A percentile compares a stretch with the other conserved stretches of the same genome.
Evolutionary conservation across 2,888 invertebrate species (phyloP).

Genomic region (Pycnomerus fuliginosus): DNA sequence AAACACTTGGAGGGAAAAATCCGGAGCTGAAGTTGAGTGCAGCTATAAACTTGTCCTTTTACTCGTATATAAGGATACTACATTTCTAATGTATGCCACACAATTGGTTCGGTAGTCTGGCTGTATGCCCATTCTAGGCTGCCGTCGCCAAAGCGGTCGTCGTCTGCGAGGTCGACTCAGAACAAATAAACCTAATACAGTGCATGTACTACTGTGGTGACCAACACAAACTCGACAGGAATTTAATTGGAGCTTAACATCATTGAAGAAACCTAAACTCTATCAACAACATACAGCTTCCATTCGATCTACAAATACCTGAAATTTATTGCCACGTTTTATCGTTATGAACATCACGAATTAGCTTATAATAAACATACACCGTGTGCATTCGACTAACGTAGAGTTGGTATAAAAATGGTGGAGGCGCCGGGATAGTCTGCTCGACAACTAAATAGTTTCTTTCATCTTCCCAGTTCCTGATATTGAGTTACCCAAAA

Average conservation of each 20-base stretch:
- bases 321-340: too few relatives aligned
- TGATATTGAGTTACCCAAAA: too few relatives aligned
- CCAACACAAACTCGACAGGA: slow-evolving; percentile 20
- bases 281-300: too few relatives aligned
- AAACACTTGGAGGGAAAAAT: not conserved
- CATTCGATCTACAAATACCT: too few relatives aligned
- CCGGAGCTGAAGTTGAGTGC: slow-evolving; percentile 14
- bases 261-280: slow-evolving; percentile 13
- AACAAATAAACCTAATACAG: slow-evolving; percentile 22
- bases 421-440: too few relatives aligned
- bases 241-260: slow-evolving; percentile 21
- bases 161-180: slow-evolving; percentile 17
- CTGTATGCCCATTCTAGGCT: slow-evolving; percentile 27
- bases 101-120: slow-evolving; percentile 27
- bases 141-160: slow-evolving; percentile 23
- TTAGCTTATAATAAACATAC: too few relatives aligned
- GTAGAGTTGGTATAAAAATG: too few relatives aligned
- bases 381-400: too few relatives aligned
- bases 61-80: slow-evolving; percentile 15
- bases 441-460: too few relatives aligned
- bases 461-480: too few relatives aligned
- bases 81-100: slow-evolving; percentile 23
- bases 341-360: too few relatives aligned
- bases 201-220: slow-evolving; percentile 15
- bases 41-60: slow-evolving; percentile 15